Base-by-base conservation (phyloP, 2,797 vertebrate species). In the Melanitta fusca region DNA sequence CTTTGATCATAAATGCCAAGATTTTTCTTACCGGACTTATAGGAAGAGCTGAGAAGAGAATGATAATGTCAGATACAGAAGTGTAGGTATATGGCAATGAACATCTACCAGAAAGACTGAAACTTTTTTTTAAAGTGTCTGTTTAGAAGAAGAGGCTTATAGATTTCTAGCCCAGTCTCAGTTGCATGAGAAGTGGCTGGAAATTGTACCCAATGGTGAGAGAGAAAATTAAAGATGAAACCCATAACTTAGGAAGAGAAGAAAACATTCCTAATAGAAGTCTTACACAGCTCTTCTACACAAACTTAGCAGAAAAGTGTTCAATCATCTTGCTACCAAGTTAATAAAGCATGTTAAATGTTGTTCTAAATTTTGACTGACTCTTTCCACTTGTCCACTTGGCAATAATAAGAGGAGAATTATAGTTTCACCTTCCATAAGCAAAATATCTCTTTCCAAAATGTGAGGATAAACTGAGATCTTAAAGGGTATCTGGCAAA, bases 31-130 rank as follows among this genome's bases (percentile, higher is more conserved):
- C 24, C 0, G 64, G 21, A 19, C 5, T 39, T 81, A 19, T 5
- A 3, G 10, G 58, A 81, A 77, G 10, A 62, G 6, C 6, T 80
- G 60, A 89, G 43, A 47, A 88, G 88, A 78, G 22, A 0, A 17
- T 2, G 8, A 3, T 11, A 39, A 28, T 57, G 81, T 86, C 43
- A 49, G 28, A 79, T 69, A 13, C 28, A 72, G 22, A 65, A 51
- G 4, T 8, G 2, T 21, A 39, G 15, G 17, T 16, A 34, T 74
- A 57, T 0, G 1, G 8, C 5, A 74, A 13, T 27, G 25, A 84
- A 51, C 34, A 56, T 17, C 30, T 32, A 21, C 14, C 3, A 66
- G 60, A 85, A 90, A 10, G 7, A 87, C 16, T 19, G 8, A 75
- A 85, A 65, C 7, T 64, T 88, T 64, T 11, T 51, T 22, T 60